Conservation (phyloP, 2,113 vertebrate genomes). For the Stegastes partitus region DNA sequence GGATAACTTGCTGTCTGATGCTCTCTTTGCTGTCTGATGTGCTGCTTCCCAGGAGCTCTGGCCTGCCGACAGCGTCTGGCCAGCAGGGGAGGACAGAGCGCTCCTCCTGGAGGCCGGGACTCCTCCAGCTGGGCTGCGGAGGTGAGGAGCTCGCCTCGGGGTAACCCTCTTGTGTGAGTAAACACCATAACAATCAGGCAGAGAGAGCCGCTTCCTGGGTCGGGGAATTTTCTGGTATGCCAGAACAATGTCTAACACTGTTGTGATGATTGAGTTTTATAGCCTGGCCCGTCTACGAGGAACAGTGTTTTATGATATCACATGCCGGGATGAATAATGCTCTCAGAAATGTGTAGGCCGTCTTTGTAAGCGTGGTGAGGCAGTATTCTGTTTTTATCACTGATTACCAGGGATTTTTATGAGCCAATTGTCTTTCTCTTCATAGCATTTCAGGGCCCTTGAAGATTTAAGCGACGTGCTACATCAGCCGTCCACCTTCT, state of each 20-base stretch:
- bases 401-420: slow-evolving; percentile 41
- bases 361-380: slow-evolving; percentile 58
- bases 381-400: slow-evolving; percentile 63
- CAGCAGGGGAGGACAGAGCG: slow-evolving; percentile 57
- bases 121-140: slow-evolving; percentile 50
- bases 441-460: slow-evolving; percentile 34
- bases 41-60: slow-evolving; percentile 27
- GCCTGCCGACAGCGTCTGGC: slow-evolving; percentile 39
- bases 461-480: slow-evolving; percentile 31
- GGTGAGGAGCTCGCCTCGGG: slow-evolving; percentile 50
- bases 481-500: slow-evolving; percentile 18
- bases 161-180: slow-evolving; percentile 67
- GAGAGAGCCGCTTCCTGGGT: slow-evolving; percentile 51
- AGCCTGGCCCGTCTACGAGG: slow-evolving; percentile 35
- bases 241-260: slow-evolving; percentile 67
- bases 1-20: slow-evolving; percentile 44
- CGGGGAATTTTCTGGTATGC: slow-evolving; percentile 59
- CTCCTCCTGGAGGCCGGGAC: slow-evolving; percentile 48
- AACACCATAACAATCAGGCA: slow-evolving; percentile 68
- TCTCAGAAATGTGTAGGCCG: slow-evolving; percentile 45
- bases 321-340: slow-evolving; percentile 50
- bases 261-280: slow-evolving; percentile 67
- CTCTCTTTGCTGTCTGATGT: slow-evolving; percentile 44
- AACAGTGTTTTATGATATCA: slow-evolving; percentile 60
- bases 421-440: slow-evolving; percentile 36